phyloP scores from a whole-genome alignment of 2,113 vertebrate genomes.

The Engraulis encrasicolus region DNA sequence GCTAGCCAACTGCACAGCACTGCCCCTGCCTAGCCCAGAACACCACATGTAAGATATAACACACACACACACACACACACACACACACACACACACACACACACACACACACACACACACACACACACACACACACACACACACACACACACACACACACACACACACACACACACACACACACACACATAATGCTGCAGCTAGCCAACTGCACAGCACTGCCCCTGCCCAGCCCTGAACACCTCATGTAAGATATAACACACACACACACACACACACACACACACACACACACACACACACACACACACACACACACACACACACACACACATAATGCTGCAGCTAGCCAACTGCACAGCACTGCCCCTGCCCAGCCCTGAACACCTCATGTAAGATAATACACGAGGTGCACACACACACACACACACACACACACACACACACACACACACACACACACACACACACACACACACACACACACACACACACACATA shows the following conservation, averaged over 20 bases:
- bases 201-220: constrained; percentile 78
- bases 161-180: not conserved
- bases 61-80: not conserved
- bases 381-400: too few relatives aligned
- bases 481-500: not conserved
- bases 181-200: too few relatives aligned
- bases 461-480: not conserved
- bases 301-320: not conserved
- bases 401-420: too few relatives aligned
- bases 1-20: constrained; percentile 82
- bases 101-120: not conserved
- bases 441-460: not conserved
- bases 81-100: not conserved
- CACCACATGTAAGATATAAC: constrained; percentile 82
- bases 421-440: not conserved
- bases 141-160: not conserved
- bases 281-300: not conserved
- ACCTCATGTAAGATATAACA: constrained; percentile 81
- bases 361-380: too few relatives aligned
- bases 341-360: too few relatives aligned
- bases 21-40: constrained; percentile 80
- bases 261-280: too few relatives aligned
- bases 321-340: not conserved
- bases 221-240: constrained; percentile 78
- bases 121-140: too few relatives aligned